Percentiles rank a stretch among this genome's conserved stretches.
phyloP scores from a whole-genome alignment of 2,888 invertebrate genomes.

The Synergus japonicus region DNA sequence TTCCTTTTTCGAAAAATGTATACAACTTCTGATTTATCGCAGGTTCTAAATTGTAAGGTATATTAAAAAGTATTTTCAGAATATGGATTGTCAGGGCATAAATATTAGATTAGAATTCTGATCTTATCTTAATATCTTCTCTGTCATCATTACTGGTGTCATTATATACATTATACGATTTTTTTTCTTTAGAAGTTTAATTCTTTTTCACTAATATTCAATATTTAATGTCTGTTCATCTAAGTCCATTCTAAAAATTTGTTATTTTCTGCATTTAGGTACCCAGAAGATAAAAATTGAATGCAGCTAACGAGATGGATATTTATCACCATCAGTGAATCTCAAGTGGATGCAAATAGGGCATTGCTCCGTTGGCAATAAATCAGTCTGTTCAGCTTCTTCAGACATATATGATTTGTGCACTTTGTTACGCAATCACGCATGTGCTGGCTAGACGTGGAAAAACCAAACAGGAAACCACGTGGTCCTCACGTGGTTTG shows the following conservation, averaged over 20 bases:
- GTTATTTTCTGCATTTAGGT: not conserved
- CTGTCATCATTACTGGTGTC: not conserved
- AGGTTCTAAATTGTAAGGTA: constrained; percentile 4
- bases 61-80: constrained; percentile 14
- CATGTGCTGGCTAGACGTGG: constrained; percentile 73
- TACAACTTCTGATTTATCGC: constrained; percentile 30
- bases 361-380: constrained; percentile 68
- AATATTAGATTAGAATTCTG: constrained; percentile 19
- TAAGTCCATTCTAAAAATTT: not conserved
- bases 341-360: constrained; percentile 59
- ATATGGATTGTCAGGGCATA: not conserved
- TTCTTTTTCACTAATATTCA: not conserved
- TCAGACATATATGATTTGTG: constrained; percentile 70
- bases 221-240: too few relatives aligned
- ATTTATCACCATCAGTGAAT: constrained; percentile 16
- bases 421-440: constrained; percentile 72
- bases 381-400: constrained; percentile 74
- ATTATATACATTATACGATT: not conserved
- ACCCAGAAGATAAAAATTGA: not conserved
- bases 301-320: constrained; percentile 6
- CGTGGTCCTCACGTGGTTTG: constrained; percentile 72
- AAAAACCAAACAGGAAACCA: constrained; percentile 74
- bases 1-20: constrained; percentile 31
- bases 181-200: not conserved
- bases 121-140: constrained; percentile 24